Percentiles rank a stretch among this genome's conserved stretches.
These are phyloP conservation scores for Aphrocallistes beatrix DNA, from an alignment of 37 sponge, comb jelly and placozoan genomes.

Conservation along the genomic window DNA sequence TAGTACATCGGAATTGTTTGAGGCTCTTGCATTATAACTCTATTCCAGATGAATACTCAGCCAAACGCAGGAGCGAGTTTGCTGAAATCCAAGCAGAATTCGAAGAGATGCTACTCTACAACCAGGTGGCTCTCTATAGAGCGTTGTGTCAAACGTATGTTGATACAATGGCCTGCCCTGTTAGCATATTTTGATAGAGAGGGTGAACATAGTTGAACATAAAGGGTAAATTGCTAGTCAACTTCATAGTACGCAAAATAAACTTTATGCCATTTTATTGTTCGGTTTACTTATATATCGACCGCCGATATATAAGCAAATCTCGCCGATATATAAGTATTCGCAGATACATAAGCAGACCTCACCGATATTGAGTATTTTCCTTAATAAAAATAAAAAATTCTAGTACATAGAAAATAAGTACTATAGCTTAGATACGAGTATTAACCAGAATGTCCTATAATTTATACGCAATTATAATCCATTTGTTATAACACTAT, in stretches of 20 bases:
- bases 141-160: slow-evolving; percentile 23
- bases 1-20: neutral
- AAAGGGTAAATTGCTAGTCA: no score
- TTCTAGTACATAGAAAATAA: neutral
- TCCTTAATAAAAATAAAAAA: neutral
- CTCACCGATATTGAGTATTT: neutral
- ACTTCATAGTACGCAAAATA: no score
- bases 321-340: no score
- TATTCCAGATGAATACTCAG: neutral
- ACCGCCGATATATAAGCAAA: no score
- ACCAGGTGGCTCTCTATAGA: slow-evolving; percentile 29
- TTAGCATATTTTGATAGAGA: slow-evolving; percentile 28
- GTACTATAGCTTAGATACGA: neutral
- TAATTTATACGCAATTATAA: neutral
- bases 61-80: slow-evolving; percentile 21
- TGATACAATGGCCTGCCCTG: slow-evolving; percentile 31
- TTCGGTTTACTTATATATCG: no score
- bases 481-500: no score
- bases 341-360: neutral
- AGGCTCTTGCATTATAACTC: neutral
- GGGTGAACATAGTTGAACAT: no score
- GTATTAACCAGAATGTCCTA: neutral
- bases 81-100: neutral
- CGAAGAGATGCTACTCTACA: neutral
- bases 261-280: no score